Percentiles rank a stretch among this genome's conserved stretches.
Evolutionary conservation across 1,140 invertebrate genomes (phyloP).

Genomic region (Chironomus striatipennis): DNA sequence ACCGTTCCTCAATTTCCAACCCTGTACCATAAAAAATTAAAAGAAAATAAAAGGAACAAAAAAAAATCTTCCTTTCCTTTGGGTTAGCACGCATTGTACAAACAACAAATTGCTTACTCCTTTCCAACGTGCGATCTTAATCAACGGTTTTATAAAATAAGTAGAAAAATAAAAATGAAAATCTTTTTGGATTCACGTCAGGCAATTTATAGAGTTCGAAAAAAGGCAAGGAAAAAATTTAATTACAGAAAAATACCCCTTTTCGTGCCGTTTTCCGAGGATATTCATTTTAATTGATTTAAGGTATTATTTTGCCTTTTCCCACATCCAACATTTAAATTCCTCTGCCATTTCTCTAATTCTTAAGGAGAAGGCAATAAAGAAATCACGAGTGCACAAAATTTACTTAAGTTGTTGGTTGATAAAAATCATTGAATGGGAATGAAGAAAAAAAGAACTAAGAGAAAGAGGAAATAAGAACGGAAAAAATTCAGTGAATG

Average conservation of each 20-base stretch:
- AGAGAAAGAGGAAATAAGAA: background rate
- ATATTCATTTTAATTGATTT: slow-evolving; percentile 24
- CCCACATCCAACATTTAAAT: background rate
- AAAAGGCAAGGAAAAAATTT: slow-evolving; percentile 18
- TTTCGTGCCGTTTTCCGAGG: background rate
- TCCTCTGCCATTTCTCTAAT: background rate
- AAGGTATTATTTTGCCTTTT: slow-evolving; percentile 18
- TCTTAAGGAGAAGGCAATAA: background rate
- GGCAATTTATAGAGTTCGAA: background rate
- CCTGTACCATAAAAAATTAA: too few species aligned
- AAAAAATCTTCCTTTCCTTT: background rate
- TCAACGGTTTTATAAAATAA: background rate
- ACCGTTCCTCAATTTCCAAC: too few species aligned
- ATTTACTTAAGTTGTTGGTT: background rate
- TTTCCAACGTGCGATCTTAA: slow-evolving; percentile 18
- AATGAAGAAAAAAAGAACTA: background rate
- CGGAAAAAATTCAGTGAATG: background rate
- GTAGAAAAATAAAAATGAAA: background rate
- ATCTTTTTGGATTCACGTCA: background rate
- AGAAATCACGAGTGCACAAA: slow-evolving; percentile 17
- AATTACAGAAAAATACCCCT: slow-evolving; percentile 13
- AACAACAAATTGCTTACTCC: slow-evolving; percentile 20
- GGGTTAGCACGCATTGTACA: background rate
- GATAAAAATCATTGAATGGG: slow-evolving; percentile 20
- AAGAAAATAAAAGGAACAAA: background rate